Base-by-base conservation (phyloP, 2,888 invertebrate genomes). In the Hirtodrosophila cameraria region DNA sequence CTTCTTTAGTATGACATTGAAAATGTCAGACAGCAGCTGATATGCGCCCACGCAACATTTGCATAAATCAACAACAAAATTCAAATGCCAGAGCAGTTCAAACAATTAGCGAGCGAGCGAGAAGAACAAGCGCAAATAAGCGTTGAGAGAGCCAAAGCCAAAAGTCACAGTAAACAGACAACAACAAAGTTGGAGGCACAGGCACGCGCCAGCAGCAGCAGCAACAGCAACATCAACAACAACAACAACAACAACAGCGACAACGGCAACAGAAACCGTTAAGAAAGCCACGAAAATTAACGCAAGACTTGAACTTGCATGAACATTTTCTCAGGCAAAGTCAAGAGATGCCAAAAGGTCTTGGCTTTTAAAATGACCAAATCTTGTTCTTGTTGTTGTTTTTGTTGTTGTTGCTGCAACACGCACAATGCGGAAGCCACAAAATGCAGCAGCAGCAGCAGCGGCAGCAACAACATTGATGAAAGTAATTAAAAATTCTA, bases 401-500 rank as follows among this genome's bases (percentile, higher is more conserved):
- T 16, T 30, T 52, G 28, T 5, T 20, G 23, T 12, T 46, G 16
- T 7, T 46, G 38, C 11, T 50, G 57, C 38, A 28, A 63, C 82
- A 79, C 85, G 79, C 79, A 75, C 80, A 79, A 69, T 69, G 84
- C 80, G 80, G 80, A 81, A 81, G 86, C 80, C 58, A 63, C 85
- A 81, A 65, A 81, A 61, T 60, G 66, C 82, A 65, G 38, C 59
- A 39, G 25, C 57, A 52, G 35, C 50, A 31, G 20, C 50, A 31
- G 11, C 5, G 18, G 5, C 50, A 31, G 43, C 48, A 36, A 33
- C 53, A 38, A 27, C 54, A 33, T 50, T 50, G 68, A 79, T 74
- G 67, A 69, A 67, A 71, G 78, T 74, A 87, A 84, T 87, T 84
- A 86, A 86, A 86, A 77, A 84, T 84, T 84, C 87, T 87, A 83